phyloP scores from a whole-genome alignment of 2,888 invertebrate species.

The Pediacus dermestoides region DNA sequence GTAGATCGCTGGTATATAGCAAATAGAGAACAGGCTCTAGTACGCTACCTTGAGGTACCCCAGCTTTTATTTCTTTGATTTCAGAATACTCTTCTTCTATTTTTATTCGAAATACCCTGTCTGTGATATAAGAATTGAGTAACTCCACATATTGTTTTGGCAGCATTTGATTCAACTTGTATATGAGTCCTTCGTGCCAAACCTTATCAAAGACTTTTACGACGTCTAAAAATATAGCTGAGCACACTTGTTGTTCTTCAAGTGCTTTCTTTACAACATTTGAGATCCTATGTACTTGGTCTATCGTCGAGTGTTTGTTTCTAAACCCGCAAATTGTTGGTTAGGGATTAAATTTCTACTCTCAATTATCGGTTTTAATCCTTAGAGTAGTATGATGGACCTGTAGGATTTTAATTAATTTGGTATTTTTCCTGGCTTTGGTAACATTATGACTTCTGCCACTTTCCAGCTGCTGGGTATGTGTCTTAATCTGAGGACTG shows the following conservation, averaged over 20 bases:
- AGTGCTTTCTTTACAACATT: conserved; percentile 27
- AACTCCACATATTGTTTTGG: too few species aligned
- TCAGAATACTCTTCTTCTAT: conserved; percentile 5
- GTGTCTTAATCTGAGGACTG: background rate
- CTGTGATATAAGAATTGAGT: conserved; percentile 7
- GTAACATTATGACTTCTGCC: background rate
- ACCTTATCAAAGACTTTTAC: conserved; percentile 39
- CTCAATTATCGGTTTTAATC: too few species aligned
- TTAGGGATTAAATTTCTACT: conserved; percentile 4
- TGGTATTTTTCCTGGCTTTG: background rate
- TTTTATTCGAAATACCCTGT: conserved; percentile 12
- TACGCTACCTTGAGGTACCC: conserved; percentile 23
- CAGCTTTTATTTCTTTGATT: conserved; percentile 11
- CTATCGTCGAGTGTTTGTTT: conserved; percentile 30
- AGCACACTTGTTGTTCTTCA: conserved; percentile 26
- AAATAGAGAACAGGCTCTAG: conserved; percentile 19
- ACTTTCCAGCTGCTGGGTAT: background rate
- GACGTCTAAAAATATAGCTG: conserved; percentile 35
- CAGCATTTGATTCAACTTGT: conserved; percentile 21
- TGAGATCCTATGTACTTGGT: conserved; percentile 31
- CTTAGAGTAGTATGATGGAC: background rate
- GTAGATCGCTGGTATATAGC: conserved; percentile 12
- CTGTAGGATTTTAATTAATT: background rate
- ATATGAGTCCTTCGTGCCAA: conserved; percentile 35
- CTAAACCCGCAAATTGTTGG: conserved; percentile 37